Base-by-base conservation (phyloP, 2,113 vertebrate genomes). In the Myotis lucifugus region DNA sequence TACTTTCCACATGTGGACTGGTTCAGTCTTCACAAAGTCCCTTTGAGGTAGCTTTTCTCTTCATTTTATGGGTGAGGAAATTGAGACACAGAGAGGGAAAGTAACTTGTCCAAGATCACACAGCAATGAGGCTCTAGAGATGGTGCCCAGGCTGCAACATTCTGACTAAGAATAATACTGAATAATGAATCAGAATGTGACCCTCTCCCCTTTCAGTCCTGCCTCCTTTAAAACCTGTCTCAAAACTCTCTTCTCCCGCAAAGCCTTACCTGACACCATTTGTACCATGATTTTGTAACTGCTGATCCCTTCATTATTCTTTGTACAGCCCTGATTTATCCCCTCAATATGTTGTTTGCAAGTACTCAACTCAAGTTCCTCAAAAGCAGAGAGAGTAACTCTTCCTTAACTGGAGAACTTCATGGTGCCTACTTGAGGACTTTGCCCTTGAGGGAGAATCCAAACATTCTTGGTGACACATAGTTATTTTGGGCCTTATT, bases 61-160 rank as follows among this genome's bases (percentile, higher is more conserved):
- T 82, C 76, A 17, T 82, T 37, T 96, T 93, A 61, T 17, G 23
- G 6, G 69, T 52, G 29, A 95, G 29, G 64, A 88, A 56, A 81
- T 2, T 52, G 54, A 84, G 52, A 85, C 25, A 29, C 59, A 37
- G n/a, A 42, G 32, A 92, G 46, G 46, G 29, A 48, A 59, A 52
- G 18, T 40, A 40, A 78, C 25, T 76, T 82, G 48, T 74, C 54
- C 8, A 74, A 21, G 13, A 40, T 83, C 32, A 90, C 78, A 88
- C 40, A 52, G 70, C 29, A n/a, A 0, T 0, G 1, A n/a, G 37
- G 18, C 18, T 61, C 52, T 13, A 11, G n/a, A 42, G 19, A 10
- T 25, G 15, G 13, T 34, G 9, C 29, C 48, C 4, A 29, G 79
- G 42, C 27, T n/a, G 70, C 50, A 18, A 46, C 66, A 7, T 52